phyloP scores from a whole-genome alignment of 2,888 invertebrate genomes.

The Digitonthophagus gazella region DNA sequence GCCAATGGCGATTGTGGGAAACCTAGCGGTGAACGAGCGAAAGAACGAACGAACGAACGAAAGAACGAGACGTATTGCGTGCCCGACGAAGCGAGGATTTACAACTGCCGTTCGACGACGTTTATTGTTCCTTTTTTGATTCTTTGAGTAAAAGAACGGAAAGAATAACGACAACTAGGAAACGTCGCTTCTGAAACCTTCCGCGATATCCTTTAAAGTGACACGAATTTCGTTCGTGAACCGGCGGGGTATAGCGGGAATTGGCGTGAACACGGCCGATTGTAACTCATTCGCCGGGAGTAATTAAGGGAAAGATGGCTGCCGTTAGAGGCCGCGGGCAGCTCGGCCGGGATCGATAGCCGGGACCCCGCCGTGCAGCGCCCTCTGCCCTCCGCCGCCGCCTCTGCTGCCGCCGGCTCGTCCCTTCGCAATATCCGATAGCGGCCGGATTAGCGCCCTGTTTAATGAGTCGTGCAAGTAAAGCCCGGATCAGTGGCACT shows the following conservation, averaged over 20 bases:
- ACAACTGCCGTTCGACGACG: background rate
- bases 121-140: background rate
- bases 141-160: slow-evolving; percentile 35
- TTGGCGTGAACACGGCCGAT: slow-evolving; percentile 34
- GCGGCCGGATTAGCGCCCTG: slow-evolving; percentile 51
- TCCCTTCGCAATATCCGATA: slow-evolving; percentile 50
- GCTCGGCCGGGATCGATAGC: slow-evolving; percentile 26
- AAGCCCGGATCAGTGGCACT: slow-evolving; percentile 51
- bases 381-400: slow-evolving; percentile 14
- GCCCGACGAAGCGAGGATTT: slow-evolving; percentile 1
- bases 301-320: slow-evolving; percentile 35
- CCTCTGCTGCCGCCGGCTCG: slow-evolving; percentile 34
- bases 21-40: slow-evolving; percentile 19
- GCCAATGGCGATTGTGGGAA: slow-evolving; percentile 36
- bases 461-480: slow-evolving; percentile 56
- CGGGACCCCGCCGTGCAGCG: background rate
- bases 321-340: slow-evolving; percentile 28
- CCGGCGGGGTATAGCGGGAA: slow-evolving; percentile 31
- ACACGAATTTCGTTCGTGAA: slow-evolving; percentile 26
- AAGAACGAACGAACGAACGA: slow-evolving; percentile 10
- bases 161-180: slow-evolving; percentile 29
- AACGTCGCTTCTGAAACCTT: slow-evolving; percentile 27
- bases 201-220: slow-evolving; percentile 32
- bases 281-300: slow-evolving; percentile 26
- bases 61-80: background rate